phyloP scores from a whole-genome alignment of 1,140 invertebrate genomes.

The Xylocopa sonorina region DNA sequence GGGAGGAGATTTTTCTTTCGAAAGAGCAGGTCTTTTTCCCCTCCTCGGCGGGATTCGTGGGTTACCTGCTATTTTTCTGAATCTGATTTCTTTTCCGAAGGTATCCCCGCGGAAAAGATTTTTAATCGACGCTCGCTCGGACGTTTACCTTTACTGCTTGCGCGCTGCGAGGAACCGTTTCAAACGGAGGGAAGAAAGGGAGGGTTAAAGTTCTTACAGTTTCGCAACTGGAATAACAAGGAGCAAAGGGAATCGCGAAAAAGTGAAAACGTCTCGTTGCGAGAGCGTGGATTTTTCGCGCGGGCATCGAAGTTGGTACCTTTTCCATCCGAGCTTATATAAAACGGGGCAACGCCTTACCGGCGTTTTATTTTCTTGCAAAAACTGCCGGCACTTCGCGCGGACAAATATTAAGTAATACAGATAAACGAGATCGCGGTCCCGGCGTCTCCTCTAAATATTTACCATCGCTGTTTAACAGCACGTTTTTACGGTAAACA shows the following conservation, averaged over 20 bases:
- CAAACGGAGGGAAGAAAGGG: too few species aligned
- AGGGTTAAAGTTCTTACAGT: slow-evolving; percentile 1
- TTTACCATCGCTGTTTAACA: not conserved
- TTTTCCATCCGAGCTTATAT: not conserved
- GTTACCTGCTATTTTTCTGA: not conserved
- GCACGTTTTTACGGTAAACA: not conserved
- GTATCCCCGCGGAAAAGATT: not conserved
- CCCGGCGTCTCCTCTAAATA: not conserved
- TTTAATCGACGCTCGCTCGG: slow-evolving; percentile 7
- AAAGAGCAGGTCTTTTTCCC: not conserved
- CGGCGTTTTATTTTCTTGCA: not conserved
- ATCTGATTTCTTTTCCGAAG: not conserved
- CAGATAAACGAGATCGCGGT: not conserved
- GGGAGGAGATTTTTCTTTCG: not conserved
- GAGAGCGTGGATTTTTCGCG: not conserved
- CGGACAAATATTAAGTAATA: not conserved
- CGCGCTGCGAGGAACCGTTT: not conserved
- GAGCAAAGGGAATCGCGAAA: not conserved
- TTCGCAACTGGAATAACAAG: slow-evolving; percentile 2
- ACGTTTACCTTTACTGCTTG: not conserved
- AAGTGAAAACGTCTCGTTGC: not conserved
- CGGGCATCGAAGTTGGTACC: not conserved
- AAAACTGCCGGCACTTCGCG: not conserved
- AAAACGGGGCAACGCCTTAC: not conserved
- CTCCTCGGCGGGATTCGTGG: not conserved